Conservation (phyloP, 2,888 invertebrate genomes). For the Cynaeus angustus region DNA sequence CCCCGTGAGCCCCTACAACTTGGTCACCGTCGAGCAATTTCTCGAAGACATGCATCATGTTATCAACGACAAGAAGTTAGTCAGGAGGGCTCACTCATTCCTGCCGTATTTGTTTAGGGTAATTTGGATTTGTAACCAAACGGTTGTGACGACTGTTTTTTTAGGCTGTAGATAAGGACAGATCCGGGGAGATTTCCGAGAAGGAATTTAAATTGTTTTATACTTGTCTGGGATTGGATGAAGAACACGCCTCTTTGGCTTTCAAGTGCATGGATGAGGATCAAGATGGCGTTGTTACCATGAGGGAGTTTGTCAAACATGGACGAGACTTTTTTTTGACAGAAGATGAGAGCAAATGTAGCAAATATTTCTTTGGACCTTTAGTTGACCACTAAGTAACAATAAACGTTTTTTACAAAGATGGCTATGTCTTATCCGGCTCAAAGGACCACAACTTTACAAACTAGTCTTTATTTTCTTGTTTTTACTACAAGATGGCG, state of each 20-base stretch:
- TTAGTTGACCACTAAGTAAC: conserved; percentile 77
- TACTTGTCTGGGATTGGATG: conserved; percentile 83
- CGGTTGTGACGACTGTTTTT: conserved; percentile 31
- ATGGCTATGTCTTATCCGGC: too few relatives aligned
- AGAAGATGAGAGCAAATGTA: conserved; percentile 83
- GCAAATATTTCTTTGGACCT: conserved; percentile 92
- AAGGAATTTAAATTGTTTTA: conserved; percentile 90
- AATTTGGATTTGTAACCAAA: conserved; percentile 53
- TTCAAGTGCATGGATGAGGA: conserved; percentile 87
- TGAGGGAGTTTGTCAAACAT: conserved; percentile 86
- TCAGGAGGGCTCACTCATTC: conserved; percentile 84
- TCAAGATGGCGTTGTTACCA: conserved; percentile 83
- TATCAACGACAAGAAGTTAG: conserved; percentile 82
- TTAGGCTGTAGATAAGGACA: conserved; percentile 86
- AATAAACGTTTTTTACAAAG: too few relatives aligned
- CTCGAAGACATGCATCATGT: conserved; percentile 88
- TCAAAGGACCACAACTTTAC: too few relatives aligned
- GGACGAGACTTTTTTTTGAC: conserved; percentile 88
- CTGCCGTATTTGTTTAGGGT: conserved; percentile 89
- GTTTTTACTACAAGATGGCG: conserved; percentile 17
- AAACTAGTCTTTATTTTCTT: not conserved
- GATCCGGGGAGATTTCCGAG: conserved; percentile 84
- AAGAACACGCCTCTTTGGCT: conserved; percentile 84
- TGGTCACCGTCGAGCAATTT: conserved; percentile 87
- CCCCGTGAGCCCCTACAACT: conserved; percentile 85